Conservation (phyloP, 2,113 vertebrate genomes). For the Sus scrofa region T2T-Sscrofa CM000817.6:62010001-62010500, state of each 20-base stretch:
- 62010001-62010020: too few relatives aligned
- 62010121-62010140: neutral
- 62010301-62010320: neutral
- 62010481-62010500: neutral
- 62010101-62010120: fast-evolving
- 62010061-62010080: neutral
- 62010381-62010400: too few relatives aligned
- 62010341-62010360: too few relatives aligned
- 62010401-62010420: too few relatives aligned
- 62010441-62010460: too few relatives aligned
- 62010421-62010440: too few relatives aligned
- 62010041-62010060: neutral
- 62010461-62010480: too few relatives aligned
- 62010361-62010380: too few relatives aligned
- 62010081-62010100: neutral
- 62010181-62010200: neutral
- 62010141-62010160: neutral
- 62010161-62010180: neutral
- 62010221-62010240: neutral
- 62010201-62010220: neutral
- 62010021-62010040: too few relatives aligned
- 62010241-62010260: neutral
- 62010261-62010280: neutral
- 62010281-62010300: neutral
- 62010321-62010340: neutral